Base-by-base conservation (phyloP, 2,113 vertebrate species). In the Oophaga pumilio region DNA sequence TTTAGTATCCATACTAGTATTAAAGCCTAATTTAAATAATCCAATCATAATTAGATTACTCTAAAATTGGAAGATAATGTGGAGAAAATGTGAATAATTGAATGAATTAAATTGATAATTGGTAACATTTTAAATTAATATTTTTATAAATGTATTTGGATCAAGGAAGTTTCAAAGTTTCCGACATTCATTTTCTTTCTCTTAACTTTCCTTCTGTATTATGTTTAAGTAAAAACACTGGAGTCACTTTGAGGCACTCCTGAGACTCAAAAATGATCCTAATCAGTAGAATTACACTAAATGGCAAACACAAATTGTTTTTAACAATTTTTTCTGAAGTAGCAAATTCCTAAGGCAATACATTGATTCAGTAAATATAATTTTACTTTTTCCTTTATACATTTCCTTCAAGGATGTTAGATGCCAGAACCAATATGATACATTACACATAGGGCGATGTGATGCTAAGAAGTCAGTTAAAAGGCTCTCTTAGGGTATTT, bases 341-440 rank as follows among this genome's bases (percentile, higher is more conserved):
- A 43, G 56, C 33, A 60, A 80, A 80, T 80, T 60, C 56, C 78
- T 80, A 82, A 20, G 43, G 59, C 60, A 50, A 68, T 68, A 82
- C 43, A 82, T 68, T 64, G 80, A 82, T 82, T 82, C 62, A 43
- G 56, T 68, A 66, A 82, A 82, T 33, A 80, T 57, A 60, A 66
- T 68, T 52, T 82, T n/a, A 68, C 62, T 68, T 82, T 82, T 68
- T 82, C 43, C 43, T 82, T 82, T 82, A 62, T 64, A 66, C n/a
- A 82, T 50, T 66, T 82, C 80, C 80, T 82, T 68, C 62, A 64
- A 60, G 60, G 60, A 82, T 68, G 28, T 50, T 82, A 64, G 60
- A 82, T 82, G 80, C 60, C 80, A 82, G 60, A 22, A 82, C 43
- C 80, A 82, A 82, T 82, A 68, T 15, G 60, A 60, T 82, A 68